These are phyloP conservation scores for Uria lomvia DNA, from an alignment of 2,113 vertebrate species.

Conservation along the genomic window DNA sequence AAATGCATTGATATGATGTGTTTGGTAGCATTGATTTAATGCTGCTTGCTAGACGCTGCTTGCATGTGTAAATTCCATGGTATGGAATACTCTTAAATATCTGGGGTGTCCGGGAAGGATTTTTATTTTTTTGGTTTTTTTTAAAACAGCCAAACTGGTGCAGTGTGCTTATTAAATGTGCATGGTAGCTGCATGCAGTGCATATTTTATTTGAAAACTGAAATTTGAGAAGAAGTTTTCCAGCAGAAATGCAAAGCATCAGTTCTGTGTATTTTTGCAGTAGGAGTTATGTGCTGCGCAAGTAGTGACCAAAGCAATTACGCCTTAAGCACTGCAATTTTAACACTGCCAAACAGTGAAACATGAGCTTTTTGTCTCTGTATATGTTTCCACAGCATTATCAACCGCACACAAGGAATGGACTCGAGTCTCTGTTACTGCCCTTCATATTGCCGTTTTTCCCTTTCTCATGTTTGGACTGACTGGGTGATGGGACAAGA, in stretches of 20 bases:
- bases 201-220: background rate
- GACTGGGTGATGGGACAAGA: background rate
- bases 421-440: background rate
- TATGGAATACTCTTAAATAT: background rate
- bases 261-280: background rate
- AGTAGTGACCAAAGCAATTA: background rate
- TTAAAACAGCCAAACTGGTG: background rate
- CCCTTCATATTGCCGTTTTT: background rate
- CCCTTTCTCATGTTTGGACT: background rate
- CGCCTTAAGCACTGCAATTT: background rate
- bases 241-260: background rate
- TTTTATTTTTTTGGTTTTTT: background rate
- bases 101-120: background rate
- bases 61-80: rapidly evolving
- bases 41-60: background rate
- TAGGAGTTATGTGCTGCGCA: background rate
- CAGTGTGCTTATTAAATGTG: background rate
- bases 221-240: background rate
- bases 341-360: background rate
- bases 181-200: background rate
- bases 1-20: background rate
- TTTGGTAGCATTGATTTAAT: background rate
- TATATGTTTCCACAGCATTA: background rate
- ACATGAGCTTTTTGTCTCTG: background rate
- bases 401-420: rapidly evolving